Base-by-base conservation (phyloP, 2,888 invertebrate species). In the Mesochorus sp. region DNA sequence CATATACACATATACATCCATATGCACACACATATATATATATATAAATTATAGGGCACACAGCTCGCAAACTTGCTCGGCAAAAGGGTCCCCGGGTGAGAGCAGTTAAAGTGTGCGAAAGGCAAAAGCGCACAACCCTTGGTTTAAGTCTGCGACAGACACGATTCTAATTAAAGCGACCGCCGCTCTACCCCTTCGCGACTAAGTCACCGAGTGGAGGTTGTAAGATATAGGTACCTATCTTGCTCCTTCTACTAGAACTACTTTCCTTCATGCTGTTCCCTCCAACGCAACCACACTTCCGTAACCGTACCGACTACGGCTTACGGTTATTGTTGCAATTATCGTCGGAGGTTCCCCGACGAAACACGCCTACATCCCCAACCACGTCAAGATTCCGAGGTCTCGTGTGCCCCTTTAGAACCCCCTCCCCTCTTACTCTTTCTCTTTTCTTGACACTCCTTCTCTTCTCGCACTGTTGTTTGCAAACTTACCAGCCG, bases 251-350 rank as follows among this genome's bases (percentile, higher is more conserved):
- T 70, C 76, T 64, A 49, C 76, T 57, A 53, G 62, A 76, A 76
- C 68, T 68, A 57, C 49, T 66, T 61, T 49, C 74, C 44, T 57
- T 59, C 62, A 57, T 28, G 31, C 55, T 55, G 44, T 53, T 17
- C 24, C 68, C 67, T 57, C 78, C 68, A 61, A 49, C 49, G 39
- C 79, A 77, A 72, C 76, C 78, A 78, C 57, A 47, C 68, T 70
- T 26, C 17, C 68, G 68, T 42, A 51, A 62, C 61, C 49, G 49
- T 70, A 57, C 49, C 57, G 49, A 70, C 57, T 55, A 57, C 70
- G 70, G 81, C 83, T 85, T 86, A 80, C 82, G 82, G 84, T 87
- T 86, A 86, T 87, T 87, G 85, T 87, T 85, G 87, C 85, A 86
- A 87, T 86, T 86, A 86, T 86, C 87, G 86, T 84, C 82, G 84